Evolutionary conservation across 2,888 invertebrate genomes (phyloP), one percentile per base, ranked within the genome.

Genomic region (Polia nebulosa): DNA sequence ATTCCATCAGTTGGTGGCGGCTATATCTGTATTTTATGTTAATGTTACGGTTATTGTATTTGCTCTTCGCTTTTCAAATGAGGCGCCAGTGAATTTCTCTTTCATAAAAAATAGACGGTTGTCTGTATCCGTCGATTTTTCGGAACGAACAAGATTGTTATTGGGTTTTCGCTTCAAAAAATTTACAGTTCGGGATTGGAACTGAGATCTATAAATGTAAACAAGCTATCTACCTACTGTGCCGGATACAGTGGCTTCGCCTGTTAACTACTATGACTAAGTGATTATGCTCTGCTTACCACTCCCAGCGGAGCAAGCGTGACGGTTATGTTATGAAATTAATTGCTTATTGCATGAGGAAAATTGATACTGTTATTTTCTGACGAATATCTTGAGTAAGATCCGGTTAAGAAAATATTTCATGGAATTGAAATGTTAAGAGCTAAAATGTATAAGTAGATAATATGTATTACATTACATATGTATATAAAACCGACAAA

Each of bases 1-100:
- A 72, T 72, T 78, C 66, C 57, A 78, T 66, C 74, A 49, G 52
- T 32, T 34, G 47, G 17, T 58, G n/a, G 20, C 44, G 29, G 49
- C 56, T 69, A 36, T 58, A 68, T 68, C 34, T 49, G 41, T 57
- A 44, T 70, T 70, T 59, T 70, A 73, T 73, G 78, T 52, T 52
- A 71, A 77, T 77, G 45, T 77, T 61, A 71, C 34, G 71, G 36
- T 73, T 77, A 77, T 71, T 52, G 56, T 61, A 36, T 57, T 52
- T 77, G 49, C 34, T 52, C 3, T 60, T 60, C 41, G 76, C 11
- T 41, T 72, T 69, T 58, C 29, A 55, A 72, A 76, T 68, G 41
- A 36, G 53, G 20, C 36, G 36, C 36, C 15, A 32, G 13, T 49
- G 36, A 69, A 55, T 70, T 76, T 72, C 77, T 69, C 70, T 69